Evolutionary conservation across 2,113 vertebrate species (phyloP), one percentile per base, ranked within the genome.

Genomic region (Calonectris borealis): DNA sequence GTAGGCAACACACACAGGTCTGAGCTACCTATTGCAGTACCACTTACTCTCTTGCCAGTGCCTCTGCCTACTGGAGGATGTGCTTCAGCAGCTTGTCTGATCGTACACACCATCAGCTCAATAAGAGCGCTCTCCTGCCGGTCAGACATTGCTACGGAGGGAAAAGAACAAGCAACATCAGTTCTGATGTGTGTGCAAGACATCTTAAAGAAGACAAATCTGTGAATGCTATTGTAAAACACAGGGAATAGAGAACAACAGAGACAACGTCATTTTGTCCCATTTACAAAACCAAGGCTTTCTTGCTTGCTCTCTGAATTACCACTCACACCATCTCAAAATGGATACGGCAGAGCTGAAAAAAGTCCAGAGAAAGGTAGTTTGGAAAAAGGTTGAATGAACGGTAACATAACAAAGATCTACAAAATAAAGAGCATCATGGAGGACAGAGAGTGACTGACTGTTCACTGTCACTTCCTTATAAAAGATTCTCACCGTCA

Each of bases 51-150:
- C 96, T 99, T 99, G 93, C 99, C 99, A 4, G 99, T 99, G 95
- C 99, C 99, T 96, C 99, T 99, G 97, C 99, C 99, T 16, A 99
- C 99, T 21, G 99, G 99, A 32, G 99, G 99, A 90, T 99, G 99
- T 9, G 99, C 99, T 97, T 99, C 99, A 16, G 99, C 99, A 18
- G 99, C 99, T 95, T 99, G 99, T 44, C 99, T 97, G 97, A 99
- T 99, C 64, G 99, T 99, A 97, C 99, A 99, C 78, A 99, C 99
- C 97, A 98, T 99, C 86, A 99, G 96, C 97, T 99, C 99, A 78
- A 99, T 99, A 72, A 99, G 98, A 22, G 99, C 99, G 19, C 98
- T 99, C 98, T 99, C 99, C 94, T 99, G 99, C 51, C 99, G 98
- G 97, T 99, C 99, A 60, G 99, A 99, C 98, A 99, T 98, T 60